phyloP scores from a whole-genome alignment of 2,113 vertebrate genomes.

The Oostethus manadensis region DNA sequence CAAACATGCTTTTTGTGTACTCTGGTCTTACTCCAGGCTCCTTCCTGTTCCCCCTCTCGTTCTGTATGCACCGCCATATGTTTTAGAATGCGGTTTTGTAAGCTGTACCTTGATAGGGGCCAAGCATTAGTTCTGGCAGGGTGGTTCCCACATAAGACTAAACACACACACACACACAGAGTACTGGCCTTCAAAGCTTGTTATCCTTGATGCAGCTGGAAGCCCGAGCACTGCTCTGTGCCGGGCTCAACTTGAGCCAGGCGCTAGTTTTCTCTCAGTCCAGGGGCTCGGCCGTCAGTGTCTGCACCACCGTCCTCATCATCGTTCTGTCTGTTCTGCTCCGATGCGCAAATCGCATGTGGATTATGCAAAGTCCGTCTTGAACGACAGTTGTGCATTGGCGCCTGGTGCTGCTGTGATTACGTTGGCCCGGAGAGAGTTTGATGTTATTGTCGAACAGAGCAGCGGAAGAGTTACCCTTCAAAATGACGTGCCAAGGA shows the following conservation, averaged over 20 bases:
- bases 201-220: constrained; percentile 70
- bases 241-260: constrained; percentile 47
- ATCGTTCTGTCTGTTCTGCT: constrained; percentile 55
- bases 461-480: not conserved
- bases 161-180: constrained; percentile 28
- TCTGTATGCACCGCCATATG: constrained; percentile 53
- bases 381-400: constrained; percentile 12
- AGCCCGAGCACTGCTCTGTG: constrained; percentile 53
- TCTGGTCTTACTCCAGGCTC: constrained; percentile 4
- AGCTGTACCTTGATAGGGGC: constrained; percentile 65
- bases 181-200: constrained; percentile 59
- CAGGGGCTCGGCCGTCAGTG: constrained; percentile 36
- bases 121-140: constrained; percentile 70
- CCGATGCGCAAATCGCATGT: constrained; percentile 36
- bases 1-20: no score
- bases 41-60: constrained; percentile 28
- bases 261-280: constrained; percentile 50
- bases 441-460: constrained; percentile 11
- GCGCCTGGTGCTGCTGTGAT: constrained; percentile 8
- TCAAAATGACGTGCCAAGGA: no score
- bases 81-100: constrained; percentile 60
- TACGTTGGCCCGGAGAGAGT: constrained; percentile 6
- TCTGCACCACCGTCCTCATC: constrained; percentile 22
- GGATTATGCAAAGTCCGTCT: constrained; percentile 47
- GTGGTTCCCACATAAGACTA: constrained; percentile 64